Conservation (phyloP, 1,140 invertebrate genomes). For the Holcopasites calliopsidis region DNA sequence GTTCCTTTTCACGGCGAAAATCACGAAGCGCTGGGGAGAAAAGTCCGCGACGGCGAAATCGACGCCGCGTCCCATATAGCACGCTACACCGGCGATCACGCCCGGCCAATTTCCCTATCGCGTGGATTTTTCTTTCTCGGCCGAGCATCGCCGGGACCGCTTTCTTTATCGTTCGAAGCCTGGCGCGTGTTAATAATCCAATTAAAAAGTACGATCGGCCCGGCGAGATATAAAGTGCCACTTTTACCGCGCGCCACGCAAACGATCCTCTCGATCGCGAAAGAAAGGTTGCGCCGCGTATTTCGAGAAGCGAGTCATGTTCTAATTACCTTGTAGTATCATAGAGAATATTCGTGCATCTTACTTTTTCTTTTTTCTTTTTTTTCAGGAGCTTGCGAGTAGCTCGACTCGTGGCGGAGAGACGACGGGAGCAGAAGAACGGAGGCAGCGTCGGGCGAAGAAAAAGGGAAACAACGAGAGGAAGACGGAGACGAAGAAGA, state of each 20-base stretch:
- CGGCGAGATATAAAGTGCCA: conserved; percentile 14
- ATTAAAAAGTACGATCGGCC: conserved; percentile 43
- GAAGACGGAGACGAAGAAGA: conserved; percentile 58
- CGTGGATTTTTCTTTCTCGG: background rate
- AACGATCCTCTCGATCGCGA: background rate
- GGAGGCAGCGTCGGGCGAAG: conserved; percentile 1
- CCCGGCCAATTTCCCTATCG: conserved; percentile 40
- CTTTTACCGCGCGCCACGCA: background rate
- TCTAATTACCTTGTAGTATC: background rate
- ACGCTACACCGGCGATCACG: conserved; percentile 13
- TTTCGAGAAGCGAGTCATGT: background rate
- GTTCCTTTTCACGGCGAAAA: conserved; percentile 59
- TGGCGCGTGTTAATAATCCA: conserved; percentile 7
- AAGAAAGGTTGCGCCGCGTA: background rate
- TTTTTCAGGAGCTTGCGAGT: too few relatives aligned
- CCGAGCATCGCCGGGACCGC: background rate
- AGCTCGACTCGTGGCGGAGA: too few relatives aligned
- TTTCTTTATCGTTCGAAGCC: conserved; percentile 20
- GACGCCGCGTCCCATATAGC: conserved; percentile 57
- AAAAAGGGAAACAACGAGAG: conserved; percentile 13
- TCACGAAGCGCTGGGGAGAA: conserved; percentile 37
- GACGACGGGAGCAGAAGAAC: background rate
- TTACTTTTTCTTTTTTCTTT: background rate
- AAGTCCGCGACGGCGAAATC: conserved; percentile 50
- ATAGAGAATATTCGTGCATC: too few relatives aligned